Evolutionary conservation across 2,797 vertebrate genomes (phyloP).

Genomic region (Alauda arvensis): DNA sequence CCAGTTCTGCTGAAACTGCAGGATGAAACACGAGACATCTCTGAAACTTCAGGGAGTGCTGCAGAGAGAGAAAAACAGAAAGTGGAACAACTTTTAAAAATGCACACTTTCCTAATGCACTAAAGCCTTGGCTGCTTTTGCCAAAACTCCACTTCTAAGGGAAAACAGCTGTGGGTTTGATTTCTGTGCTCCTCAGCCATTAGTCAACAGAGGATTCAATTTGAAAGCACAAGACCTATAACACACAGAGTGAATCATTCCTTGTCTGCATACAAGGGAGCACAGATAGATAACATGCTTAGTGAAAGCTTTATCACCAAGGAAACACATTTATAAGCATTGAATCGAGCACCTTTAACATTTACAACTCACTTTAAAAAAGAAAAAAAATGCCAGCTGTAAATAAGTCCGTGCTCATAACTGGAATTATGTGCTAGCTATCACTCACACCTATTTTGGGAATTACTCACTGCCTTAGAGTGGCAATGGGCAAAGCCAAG

Average conservation of each 20-base stretch:
- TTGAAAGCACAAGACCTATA: constrained; percentile 29
- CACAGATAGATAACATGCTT: constrained; percentile 64
- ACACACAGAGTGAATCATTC: constrained; percentile 29
- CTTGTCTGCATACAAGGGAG: constrained; percentile 42
- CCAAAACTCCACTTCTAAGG: constrained; percentile 48
- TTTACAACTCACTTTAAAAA: constrained; percentile 59
- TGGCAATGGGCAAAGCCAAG: background rate
- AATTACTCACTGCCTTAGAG: constrained; percentile 17
- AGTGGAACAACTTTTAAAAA: constrained; percentile 44
- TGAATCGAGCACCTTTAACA: constrained; percentile 54
- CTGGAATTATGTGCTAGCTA: background rate
- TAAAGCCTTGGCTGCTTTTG: constrained; percentile 17
- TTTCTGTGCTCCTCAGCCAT: constrained; percentile 28
- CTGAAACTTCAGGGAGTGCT: constrained; percentile 24
- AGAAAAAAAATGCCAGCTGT: constrained; percentile 30
- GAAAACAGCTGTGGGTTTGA: constrained; percentile 50
- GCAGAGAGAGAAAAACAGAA: constrained; percentile 26
- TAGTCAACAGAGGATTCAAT: constrained; percentile 33
- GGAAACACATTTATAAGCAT: constrained; percentile 72
- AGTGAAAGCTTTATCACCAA: constrained; percentile 77
- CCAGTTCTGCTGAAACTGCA: constrained; percentile 20
- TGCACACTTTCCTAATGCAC: background rate
- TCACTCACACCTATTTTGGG: background rate
- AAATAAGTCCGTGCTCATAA: constrained; percentile 67
- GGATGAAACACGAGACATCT: background rate